phyloP scores from a whole-genome alignment of 2,113 vertebrate species.

The Panthera uncia region DNA sequence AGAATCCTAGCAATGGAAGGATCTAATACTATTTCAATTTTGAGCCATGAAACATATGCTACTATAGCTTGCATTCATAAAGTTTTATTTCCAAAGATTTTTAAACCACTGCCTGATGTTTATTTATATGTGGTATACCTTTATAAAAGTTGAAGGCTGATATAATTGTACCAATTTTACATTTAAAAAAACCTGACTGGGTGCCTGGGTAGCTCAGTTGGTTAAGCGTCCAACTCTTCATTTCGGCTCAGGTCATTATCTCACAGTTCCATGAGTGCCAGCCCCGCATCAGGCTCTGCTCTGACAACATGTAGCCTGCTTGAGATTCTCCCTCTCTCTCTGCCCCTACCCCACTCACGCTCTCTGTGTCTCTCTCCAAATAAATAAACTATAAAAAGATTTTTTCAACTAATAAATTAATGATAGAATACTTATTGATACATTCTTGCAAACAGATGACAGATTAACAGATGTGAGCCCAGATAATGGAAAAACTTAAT shows the following conservation, averaged over 20 bases:
- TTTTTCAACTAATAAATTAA: conserved; percentile 1
- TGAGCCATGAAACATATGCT: background rate
- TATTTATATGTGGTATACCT: background rate
- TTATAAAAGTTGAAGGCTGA: conserved; percentile 12
- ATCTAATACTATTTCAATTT: background rate
- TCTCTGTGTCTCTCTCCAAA: too few relatives aligned
- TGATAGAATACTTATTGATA: background rate
- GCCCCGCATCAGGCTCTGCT: too few relatives aligned
- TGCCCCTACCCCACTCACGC: too few relatives aligned
- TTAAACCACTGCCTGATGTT: background rate
- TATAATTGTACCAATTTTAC: background rate
- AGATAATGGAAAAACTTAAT: conserved; percentile 25
- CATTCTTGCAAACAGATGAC: conserved; percentile 24
- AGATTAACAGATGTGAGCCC: background rate
- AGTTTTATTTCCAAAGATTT: background rate
- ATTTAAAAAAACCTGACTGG: background rate
- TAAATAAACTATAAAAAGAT: too few relatives aligned
- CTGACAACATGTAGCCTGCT: too few relatives aligned
- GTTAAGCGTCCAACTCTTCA: too few relatives aligned
- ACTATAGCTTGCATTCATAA: background rate
- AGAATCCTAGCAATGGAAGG: conserved; percentile 24
- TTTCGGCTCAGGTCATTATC: too few relatives aligned
- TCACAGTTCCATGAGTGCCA: too few relatives aligned
- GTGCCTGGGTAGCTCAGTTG: too few relatives aligned
- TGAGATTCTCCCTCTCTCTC: too few relatives aligned